A percentile compares a stretch with the other conserved stretches of the same genome.
These are phyloP conservation scores for Drosophila saltans DNA, from an alignment of 1,140 invertebrate genomes.

Conservation along the genomic window DNA sequence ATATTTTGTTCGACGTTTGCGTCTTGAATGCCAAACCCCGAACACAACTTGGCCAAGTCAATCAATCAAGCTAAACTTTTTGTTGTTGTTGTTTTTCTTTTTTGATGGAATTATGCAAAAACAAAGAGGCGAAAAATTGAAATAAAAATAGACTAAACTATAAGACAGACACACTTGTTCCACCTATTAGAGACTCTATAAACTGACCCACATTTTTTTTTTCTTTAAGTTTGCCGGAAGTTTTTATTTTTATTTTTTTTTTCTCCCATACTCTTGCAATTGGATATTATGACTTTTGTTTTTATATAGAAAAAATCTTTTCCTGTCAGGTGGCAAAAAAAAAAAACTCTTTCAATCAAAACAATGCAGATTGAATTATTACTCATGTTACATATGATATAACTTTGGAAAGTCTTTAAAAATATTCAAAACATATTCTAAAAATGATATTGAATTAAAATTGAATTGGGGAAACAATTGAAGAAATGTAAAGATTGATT, in stretches of 20 bases:
- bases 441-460: too few relatives aligned
- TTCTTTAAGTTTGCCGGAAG: conserved; percentile 13
- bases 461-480: too few relatives aligned
- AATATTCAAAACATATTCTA: too few relatives aligned
- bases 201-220: conserved; percentile 40
- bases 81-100: neutral
- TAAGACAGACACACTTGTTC: conserved; percentile 46
- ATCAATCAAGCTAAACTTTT: conserved; percentile 44
- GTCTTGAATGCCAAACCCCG: conserved; percentile 29
- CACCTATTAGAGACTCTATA: conserved; percentile 30
- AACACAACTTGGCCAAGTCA: conserved; percentile 32
- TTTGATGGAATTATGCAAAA: conserved; percentile 49
- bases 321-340: too few relatives aligned
- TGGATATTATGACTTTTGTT: too few relatives aligned
- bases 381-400: too few relatives aligned
- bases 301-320: too few relatives aligned
- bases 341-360: too few relatives aligned
- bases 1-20: conserved; percentile 36
- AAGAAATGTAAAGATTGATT: too few relatives aligned
- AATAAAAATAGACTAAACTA: neutral
- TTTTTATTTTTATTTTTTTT: conserved; percentile 22
- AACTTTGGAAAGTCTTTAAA: too few relatives aligned
- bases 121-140: conserved; percentile 30
- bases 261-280: too few relatives aligned
- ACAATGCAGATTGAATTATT: too few relatives aligned